phyloP scores from a whole-genome alignment of 2,113 vertebrate genomes.

The Erinaceus europaeus region DNA sequence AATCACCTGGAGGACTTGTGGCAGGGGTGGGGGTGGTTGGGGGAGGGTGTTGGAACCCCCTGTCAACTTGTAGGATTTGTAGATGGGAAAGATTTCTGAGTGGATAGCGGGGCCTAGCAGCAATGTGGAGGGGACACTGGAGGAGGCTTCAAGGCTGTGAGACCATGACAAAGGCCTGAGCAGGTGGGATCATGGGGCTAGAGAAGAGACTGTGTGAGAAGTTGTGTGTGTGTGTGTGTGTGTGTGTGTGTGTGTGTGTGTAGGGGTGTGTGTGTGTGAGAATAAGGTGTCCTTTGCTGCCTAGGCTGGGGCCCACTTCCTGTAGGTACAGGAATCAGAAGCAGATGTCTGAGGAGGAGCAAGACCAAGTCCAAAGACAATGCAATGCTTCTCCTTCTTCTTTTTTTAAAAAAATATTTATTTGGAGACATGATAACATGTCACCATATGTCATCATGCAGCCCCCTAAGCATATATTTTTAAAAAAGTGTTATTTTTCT shows the following conservation, averaged over 20 bases:
- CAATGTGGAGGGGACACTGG: too few species aligned
- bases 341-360: background rate
- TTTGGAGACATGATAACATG: too few species aligned
- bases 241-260: too few species aligned
- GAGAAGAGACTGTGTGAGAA: too few species aligned
- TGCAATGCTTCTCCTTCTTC: too few species aligned
- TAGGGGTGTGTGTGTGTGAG: too few species aligned
- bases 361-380: background rate
- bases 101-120: background rate
- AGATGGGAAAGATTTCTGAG: background rate
- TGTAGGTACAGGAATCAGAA: background rate
- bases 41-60: background rate
- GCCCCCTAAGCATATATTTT: too few species aligned
- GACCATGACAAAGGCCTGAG: background rate
- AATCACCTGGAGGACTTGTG: background rate
- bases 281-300: fast-evolving
- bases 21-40: too few species aligned
- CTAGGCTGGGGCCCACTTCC: background rate
- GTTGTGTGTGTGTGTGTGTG: too few species aligned
- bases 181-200: background rate
- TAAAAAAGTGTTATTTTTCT: too few species aligned
- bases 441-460: too few species aligned
- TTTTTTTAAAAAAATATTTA: too few species aligned
- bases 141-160: background rate
- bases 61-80: background rate